Evolutionary conservation across 2,888 invertebrate species (phyloP).

Genomic region (Eupeodes latifasciatus): DNA sequence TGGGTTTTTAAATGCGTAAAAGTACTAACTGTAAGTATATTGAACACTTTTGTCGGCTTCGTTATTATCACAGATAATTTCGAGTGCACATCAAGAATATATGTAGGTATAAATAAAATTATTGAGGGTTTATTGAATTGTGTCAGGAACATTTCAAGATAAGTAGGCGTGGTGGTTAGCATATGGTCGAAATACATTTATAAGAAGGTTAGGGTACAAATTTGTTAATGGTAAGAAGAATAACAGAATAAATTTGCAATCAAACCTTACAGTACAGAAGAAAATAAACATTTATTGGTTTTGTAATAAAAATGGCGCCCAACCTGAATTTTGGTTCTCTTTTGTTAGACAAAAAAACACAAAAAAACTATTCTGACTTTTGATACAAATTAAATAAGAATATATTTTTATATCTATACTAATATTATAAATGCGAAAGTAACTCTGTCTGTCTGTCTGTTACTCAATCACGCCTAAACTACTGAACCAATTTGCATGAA

Average conservation of each 20-base stretch:
- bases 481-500: too few relatives aligned
- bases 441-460: too few relatives aligned
- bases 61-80: slow-evolving; percentile 34
- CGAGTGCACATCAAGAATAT: neutral
- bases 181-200: slow-evolving; percentile 16
- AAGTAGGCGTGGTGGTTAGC: neutral
- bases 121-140: slow-evolving; percentile 47
- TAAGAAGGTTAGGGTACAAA: neutral
- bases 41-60: neutral
- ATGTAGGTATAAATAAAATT: slow-evolving; percentile 6
- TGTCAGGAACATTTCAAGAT: slow-evolving; percentile 30
- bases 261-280: neutral
- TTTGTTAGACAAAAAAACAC: too few relatives aligned
- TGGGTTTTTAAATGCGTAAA: slow-evolving; percentile 40
- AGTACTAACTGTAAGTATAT: neutral
- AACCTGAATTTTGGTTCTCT: too few relatives aligned
- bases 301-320: too few relatives aligned
- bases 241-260: too few relatives aligned
- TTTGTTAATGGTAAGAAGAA: neutral
- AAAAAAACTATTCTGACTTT: too few relatives aligned
- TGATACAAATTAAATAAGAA: too few relatives aligned
- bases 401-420: too few relatives aligned
- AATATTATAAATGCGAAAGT: too few relatives aligned
- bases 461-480: too few relatives aligned
- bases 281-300: too few relatives aligned